Percentiles rank a stretch among this genome's conserved stretches.
Evolutionary conservation across 2,113 vertebrate species (phyloP).

Genomic region (Psammodynastes pulverulentus): DNA sequence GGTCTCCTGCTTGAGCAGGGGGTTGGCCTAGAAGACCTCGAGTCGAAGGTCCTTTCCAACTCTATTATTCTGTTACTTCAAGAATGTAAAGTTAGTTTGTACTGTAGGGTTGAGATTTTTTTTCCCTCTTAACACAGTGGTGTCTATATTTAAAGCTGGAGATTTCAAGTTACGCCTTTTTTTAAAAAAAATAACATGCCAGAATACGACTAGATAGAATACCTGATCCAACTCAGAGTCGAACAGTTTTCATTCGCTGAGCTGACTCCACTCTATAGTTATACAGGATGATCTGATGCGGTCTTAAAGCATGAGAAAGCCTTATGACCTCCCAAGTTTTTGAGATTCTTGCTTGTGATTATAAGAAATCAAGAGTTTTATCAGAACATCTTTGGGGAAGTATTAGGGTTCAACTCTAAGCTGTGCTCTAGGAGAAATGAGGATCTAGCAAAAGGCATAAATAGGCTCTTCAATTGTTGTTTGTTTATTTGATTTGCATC

Average conservation of each 20-base stretch:
- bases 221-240: background rate
- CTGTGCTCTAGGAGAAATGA: background rate
- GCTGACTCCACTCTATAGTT: background rate
- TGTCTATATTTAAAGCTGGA: background rate
- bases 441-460: background rate
- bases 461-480: background rate
- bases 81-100: background rate
- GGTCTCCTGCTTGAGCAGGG: background rate
- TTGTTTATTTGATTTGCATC: background rate
- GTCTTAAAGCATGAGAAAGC: background rate
- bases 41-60: background rate
- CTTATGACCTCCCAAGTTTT: background rate
- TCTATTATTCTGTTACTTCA: background rate
- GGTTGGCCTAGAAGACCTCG: background rate
- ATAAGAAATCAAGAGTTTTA: background rate
- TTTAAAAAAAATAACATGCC: background rate
- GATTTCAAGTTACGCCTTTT: background rate
- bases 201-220: background rate
- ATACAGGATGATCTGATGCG: background rate
- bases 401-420: background rate
- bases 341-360: background rate
- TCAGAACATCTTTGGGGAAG: background rate
- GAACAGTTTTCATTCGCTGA: background rate
- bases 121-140: background rate
- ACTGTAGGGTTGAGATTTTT: too few species aligned